Percentiles rank a stretch among this genome's conserved stretches.
phyloP scores from a whole-genome alignment of 2,113 vertebrate species.

The Triplophysa rosa region DNA sequence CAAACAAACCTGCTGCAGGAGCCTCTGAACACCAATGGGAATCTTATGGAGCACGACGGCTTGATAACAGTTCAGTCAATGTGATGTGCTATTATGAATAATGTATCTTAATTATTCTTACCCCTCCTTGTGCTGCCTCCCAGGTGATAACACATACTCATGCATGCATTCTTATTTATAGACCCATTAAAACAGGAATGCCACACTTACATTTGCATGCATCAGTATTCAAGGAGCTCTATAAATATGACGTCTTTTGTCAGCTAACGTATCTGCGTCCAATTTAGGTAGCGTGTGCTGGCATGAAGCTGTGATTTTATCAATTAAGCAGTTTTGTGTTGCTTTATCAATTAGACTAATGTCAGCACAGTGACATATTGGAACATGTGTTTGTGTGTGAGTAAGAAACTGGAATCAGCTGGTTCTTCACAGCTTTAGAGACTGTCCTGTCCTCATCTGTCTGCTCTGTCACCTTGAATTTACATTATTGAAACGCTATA shows the following conservation, averaged over 20 bases:
- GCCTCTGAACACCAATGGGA: slow-evolving; percentile 2
- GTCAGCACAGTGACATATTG: background rate
- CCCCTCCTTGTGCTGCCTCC: slow-evolving; percentile 9
- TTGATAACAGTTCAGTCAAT: slow-evolving; percentile 16
- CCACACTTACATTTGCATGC: slow-evolving; percentile 17
- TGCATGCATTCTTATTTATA: slow-evolving; percentile 30
- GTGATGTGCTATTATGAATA: slow-evolving; percentile 28
- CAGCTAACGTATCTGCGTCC: background rate
- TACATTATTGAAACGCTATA: slow-evolving; percentile 23
- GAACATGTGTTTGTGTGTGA: background rate
- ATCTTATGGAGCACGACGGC: slow-evolving; percentile 20
- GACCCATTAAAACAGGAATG: background rate
- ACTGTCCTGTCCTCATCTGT: slow-evolving; percentile 10
- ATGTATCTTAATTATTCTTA: slow-evolving; percentile 33
- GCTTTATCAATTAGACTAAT: slow-evolving; percentile 33
- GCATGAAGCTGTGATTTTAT: slow-evolving; percentile 4
- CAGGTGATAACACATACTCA: background rate
- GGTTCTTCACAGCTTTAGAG: background rate
- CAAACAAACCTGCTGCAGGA: slow-evolving; percentile 13
- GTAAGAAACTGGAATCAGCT: too few relatives aligned
- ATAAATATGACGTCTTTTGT: slow-evolving; percentile 30
- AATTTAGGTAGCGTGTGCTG: slow-evolving; percentile 16
- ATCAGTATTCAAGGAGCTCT: slow-evolving; percentile 30
- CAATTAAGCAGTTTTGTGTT: background rate
- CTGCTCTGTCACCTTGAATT: slow-evolving; percentile 22